Evolutionary conservation across 37 sponge, comb jelly and placozoan species (phyloP).

Genomic region (Crambe crambe): DNA sequence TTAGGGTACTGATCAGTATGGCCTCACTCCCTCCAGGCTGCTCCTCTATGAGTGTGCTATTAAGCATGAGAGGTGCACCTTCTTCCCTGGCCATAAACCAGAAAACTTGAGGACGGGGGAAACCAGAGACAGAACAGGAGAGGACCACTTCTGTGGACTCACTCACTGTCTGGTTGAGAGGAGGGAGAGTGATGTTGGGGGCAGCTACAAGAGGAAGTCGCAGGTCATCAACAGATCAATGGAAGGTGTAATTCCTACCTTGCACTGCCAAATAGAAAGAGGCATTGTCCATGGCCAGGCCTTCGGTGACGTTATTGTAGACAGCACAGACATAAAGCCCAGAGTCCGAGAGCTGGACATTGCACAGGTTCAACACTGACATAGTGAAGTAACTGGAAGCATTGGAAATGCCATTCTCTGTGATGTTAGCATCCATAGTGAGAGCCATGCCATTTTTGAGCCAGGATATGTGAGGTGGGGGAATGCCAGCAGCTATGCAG

Average conservation of each 20-base stretch:
- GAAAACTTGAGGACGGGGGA: neutral
- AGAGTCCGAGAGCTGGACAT: slow-evolving; percentile 21
- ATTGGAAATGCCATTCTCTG: neutral
- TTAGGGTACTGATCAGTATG: neutral
- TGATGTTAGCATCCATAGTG: neutral
- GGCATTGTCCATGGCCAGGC: neutral
- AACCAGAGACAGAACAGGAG: neutral
- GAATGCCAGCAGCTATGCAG: slow-evolving; percentile 30
- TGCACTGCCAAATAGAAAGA: slow-evolving; percentile 1
- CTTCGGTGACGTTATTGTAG: neutral
- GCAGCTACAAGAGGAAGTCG: neutral
- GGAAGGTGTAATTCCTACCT: neutral
- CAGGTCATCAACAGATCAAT: neutral
- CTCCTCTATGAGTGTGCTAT: neutral
- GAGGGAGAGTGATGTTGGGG: neutral
- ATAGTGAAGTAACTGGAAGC: neutral
- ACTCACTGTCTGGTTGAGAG: neutral
- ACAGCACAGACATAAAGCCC: slow-evolving; percentile 11
- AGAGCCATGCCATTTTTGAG: slow-evolving; percentile 12
- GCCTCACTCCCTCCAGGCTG: neutral
- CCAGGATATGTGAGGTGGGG: slow-evolving; percentile 27
- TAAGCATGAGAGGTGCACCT: neutral
- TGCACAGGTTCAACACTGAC: neutral
- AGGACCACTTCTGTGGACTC: neutral
- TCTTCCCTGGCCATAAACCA: neutral